Conservation (phyloP, 2,113 vertebrate species). For the Mugil cephalus region DNA sequence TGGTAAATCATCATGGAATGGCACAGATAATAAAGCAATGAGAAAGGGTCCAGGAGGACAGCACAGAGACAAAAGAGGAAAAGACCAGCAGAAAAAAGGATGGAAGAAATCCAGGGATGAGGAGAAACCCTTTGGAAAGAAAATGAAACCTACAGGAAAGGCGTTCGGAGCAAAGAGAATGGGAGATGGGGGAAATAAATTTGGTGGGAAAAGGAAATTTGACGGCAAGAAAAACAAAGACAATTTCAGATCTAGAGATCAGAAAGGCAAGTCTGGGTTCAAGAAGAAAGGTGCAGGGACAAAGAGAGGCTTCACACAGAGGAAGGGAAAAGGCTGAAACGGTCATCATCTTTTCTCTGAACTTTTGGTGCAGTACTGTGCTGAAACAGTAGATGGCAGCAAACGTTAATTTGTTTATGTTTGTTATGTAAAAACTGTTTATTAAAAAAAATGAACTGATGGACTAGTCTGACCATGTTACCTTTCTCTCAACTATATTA, state of each 20-base stretch:
- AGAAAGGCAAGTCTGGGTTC: slow-evolving; percentile 65
- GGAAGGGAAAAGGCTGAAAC: slow-evolving; percentile 76
- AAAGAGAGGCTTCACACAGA: slow-evolving; percentile 77
- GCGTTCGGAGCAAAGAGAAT: slow-evolving; percentile 59
- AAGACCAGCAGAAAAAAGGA: slow-evolving; percentile 17
- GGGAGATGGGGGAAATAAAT: slow-evolving; percentile 51
- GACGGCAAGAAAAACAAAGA: slow-evolving; percentile 59
- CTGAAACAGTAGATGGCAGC: slow-evolving; percentile 43
- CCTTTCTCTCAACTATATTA: too few relatives aligned
- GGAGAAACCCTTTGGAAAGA: slow-evolving; percentile 63
- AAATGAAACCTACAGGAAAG: slow-evolving; percentile 51
- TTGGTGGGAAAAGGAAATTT: slow-evolving; percentile 67
- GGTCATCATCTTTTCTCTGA: not conserved
- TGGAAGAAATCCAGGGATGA: slow-evolving; percentile 56
- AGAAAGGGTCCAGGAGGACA: slow-evolving; percentile 21
- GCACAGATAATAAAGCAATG: too few relatives aligned
- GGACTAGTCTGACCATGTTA: not conserved
- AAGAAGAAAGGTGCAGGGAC: slow-evolving; percentile 61
- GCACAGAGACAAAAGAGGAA: slow-evolving; percentile 20
- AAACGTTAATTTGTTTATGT: not conserved
- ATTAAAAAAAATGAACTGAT: not conserved
- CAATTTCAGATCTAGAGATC: slow-evolving; percentile 65
- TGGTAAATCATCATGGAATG: slow-evolving; percentile 4
- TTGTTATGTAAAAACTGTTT: too few relatives aligned
- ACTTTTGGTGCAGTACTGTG: slow-evolving; percentile 10